These are phyloP conservation scores for Cladorhizidae sp. DNA, from an alignment of 37 sponge, comb jelly and placozoan species.

Conservation along the genomic window DNA sequence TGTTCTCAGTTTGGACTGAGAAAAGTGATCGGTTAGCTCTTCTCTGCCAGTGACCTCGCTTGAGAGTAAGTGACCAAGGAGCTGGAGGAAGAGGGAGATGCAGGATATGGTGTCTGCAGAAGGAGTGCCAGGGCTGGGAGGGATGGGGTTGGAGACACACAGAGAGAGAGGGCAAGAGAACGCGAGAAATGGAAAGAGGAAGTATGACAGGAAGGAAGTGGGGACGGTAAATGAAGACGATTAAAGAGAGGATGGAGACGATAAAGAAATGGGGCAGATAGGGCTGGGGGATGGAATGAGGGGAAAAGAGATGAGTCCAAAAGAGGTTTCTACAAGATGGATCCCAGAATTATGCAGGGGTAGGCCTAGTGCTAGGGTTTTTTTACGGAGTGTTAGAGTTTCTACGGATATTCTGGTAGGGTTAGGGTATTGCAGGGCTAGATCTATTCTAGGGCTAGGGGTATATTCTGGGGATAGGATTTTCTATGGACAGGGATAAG, in stretches of 20 bases:
- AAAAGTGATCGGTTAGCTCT: not conserved
- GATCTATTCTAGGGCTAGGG: too few relatives aligned
- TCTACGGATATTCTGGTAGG: too few relatives aligned
- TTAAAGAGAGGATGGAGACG: not conserved
- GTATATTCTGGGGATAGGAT: too few relatives aligned
- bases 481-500: too few relatives aligned
- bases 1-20: too few relatives aligned
- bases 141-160: not conserved
- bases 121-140: not conserved
- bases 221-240: not conserved
- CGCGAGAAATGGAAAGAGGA: not conserved
- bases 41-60: conserved; percentile 6
- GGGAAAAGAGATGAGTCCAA: not conserved
- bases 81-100: conserved; percentile 50
- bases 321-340: not conserved
- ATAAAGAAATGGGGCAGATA: too few relatives aligned
- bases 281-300: too few relatives aligned
- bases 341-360: not conserved
- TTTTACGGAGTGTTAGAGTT: too few relatives aligned
- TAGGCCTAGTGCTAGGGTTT: too few relatives aligned
- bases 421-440: too few relatives aligned
- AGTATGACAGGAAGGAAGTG: not conserved
- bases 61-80: conserved; percentile 29
- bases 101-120: conserved; percentile 35
- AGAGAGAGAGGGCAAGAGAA: not conserved